Percentiles rank a stretch among this genome's conserved stretches.
phyloP scores from a whole-genome alignment of 2,797 vertebrate genomes.

The Trachurus trachurus region DNA sequence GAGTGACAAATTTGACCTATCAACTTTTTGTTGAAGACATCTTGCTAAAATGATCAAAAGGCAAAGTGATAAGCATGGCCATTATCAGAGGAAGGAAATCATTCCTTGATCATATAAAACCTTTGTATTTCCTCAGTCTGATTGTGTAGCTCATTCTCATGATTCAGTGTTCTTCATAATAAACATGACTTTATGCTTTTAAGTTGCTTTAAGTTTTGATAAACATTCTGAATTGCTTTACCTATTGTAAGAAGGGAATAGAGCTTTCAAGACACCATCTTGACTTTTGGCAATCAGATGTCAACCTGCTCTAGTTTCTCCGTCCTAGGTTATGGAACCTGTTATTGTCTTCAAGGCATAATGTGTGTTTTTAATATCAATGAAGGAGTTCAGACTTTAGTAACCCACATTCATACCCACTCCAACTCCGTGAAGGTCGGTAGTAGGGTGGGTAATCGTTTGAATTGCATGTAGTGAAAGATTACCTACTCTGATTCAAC shows the following conservation, averaged over 20 bases:
- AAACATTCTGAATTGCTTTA: neutral
- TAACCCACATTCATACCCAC: neutral
- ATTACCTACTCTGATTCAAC: conserved; percentile 15
- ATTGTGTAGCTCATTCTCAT: no score
- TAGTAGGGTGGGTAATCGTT: conserved; percentile 18
- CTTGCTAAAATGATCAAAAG: neutral
- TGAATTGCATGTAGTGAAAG: conserved; percentile 12
- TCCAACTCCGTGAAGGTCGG: neutral
- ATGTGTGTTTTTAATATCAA: neutral
- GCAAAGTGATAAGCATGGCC: neutral
- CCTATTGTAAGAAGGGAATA: neutral
- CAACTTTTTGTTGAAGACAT: neutral
- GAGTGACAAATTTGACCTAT: no score
- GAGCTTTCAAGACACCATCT: neutral
- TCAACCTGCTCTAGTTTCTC: neutral
- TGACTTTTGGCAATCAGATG: neutral
- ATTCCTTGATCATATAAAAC: neutral
- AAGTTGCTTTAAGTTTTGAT: neutral
- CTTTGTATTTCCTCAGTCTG: no score
- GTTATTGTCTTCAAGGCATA: neutral
- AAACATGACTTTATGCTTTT: neutral
- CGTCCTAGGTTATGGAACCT: neutral
- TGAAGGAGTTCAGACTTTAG: neutral
- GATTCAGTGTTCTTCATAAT: no score
- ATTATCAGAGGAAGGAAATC: neutral